Evolutionary conservation across 2,797 vertebrate genomes (phyloP).

Genomic region (Orestias chungarensis): DNA sequence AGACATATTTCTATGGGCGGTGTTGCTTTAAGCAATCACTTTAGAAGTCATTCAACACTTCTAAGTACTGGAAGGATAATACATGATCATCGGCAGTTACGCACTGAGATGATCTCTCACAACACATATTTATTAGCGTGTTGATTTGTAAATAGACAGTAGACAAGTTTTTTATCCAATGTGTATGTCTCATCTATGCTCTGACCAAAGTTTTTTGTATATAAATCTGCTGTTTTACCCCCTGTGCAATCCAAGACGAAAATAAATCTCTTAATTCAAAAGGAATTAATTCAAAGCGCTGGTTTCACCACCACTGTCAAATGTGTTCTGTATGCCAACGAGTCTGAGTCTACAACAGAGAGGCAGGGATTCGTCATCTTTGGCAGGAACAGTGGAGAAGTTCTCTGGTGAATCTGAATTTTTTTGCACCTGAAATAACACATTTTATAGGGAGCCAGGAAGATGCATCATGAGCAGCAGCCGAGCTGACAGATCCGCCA

Average conservation of each 20-base stretch:
- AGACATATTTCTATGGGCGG: background rate
- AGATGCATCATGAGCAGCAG: constrained; percentile 50
- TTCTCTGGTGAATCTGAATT: constrained; percentile 63
- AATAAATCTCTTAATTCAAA: constrained; percentile 62
- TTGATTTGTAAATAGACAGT: constrained; percentile 25
- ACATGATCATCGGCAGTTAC: constrained; percentile 27
- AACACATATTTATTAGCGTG: constrained; percentile 11
- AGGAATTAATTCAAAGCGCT: constrained; percentile 60
- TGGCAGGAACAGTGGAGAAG: constrained; percentile 62
- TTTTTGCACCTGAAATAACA: constrained; percentile 69
- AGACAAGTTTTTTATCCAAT: constrained; percentile 16
- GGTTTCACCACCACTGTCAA: constrained; percentile 52
- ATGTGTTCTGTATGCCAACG: constrained; percentile 50
- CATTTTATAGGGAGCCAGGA: constrained; percentile 47
- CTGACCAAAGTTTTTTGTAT: constrained; percentile 24
- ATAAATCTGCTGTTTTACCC: constrained; percentile 37
- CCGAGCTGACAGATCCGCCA: constrained; percentile 53
- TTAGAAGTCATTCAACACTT: background rate
- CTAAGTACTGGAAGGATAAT: constrained; percentile 16
- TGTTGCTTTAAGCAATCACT: background rate
- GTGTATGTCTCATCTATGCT: constrained; percentile 13
- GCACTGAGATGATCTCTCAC: constrained; percentile 26
- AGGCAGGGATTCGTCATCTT: constrained; percentile 61
- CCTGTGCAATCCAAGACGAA: constrained; percentile 19
- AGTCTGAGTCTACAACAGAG: constrained; percentile 48